Conservation (phyloP, 2,797 vertebrate species). For the Enteromius viviparus region DNA sequence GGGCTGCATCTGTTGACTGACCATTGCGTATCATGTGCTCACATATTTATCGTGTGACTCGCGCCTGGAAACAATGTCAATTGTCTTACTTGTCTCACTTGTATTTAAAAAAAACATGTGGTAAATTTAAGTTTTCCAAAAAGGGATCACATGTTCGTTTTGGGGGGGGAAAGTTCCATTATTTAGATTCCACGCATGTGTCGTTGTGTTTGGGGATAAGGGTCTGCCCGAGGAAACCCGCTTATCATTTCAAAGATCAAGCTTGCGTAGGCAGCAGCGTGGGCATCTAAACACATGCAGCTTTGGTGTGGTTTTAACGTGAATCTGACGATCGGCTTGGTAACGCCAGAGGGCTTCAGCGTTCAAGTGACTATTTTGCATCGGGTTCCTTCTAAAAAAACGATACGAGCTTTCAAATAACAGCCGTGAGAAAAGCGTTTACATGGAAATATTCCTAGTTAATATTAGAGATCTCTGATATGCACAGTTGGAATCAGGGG, state of each 20-base stretch:
- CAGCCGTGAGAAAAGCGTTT: conserved; percentile 16
- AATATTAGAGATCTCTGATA: not conserved
- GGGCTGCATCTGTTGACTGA: conserved; percentile 39
- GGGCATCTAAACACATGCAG: not conserved
- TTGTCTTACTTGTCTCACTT: not conserved
- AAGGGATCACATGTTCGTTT: not conserved
- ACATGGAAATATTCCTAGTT: conserved; percentile 5
- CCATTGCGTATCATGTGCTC: conserved; percentile 17
- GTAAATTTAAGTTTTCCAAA: not conserved
- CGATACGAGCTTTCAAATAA: not conserved
- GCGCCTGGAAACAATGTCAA: not conserved
- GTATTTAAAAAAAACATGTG: too few species aligned
- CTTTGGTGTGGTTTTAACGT: conserved; percentile 4
- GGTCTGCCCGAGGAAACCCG: not conserved
- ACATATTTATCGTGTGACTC: conserved; percentile 1
- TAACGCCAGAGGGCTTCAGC: conserved; percentile 33
- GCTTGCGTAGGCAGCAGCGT: not conserved
- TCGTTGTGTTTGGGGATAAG: not conserved
- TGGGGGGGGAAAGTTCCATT: accelerated
- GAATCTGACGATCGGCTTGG: conserved; percentile 14
- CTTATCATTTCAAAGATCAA: not conserved
- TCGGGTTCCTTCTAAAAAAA: conserved; percentile 1
- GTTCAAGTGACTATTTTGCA: conserved; percentile 21
- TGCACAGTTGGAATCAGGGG: not conserved
- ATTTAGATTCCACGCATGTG: not conserved